phyloP scores from a whole-genome alignment of 1,140 invertebrate genomes.

The Drosophila insularis region DNA sequence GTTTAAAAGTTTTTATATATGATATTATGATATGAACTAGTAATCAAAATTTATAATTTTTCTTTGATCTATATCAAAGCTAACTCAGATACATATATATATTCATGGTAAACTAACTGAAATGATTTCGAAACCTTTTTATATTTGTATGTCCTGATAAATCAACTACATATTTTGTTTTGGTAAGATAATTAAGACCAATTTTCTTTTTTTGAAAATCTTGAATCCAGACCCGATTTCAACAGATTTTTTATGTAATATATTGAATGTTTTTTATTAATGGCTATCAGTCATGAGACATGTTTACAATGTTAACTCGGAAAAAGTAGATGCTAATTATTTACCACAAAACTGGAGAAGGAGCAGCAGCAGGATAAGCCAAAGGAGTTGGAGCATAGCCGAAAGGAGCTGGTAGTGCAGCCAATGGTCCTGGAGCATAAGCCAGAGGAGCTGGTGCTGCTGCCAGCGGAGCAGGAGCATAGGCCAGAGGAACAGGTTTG shows the following conservation, averaged over 20 bases:
- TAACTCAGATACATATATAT: no score
- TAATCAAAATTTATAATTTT: no score
- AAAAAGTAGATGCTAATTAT: slow-evolving; percentile 37
- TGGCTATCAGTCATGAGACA: slow-evolving; percentile 73
- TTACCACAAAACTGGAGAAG: slow-evolving; percentile 65
- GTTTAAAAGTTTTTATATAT: no score
- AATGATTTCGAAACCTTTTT: no score
- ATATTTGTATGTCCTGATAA: no score
- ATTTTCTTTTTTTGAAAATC: no score
- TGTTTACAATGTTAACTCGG: slow-evolving; percentile 16
- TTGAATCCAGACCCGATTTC: slow-evolving; percentile 1
- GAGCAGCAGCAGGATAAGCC: slow-evolving; percentile 34
- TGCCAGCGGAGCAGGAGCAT: slow-evolving; percentile 28
- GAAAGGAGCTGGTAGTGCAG: slow-evolving; percentile 48
- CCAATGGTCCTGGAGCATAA: slow-evolving; percentile 3
- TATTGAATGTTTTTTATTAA: slow-evolving; percentile 66
- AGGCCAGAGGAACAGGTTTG: slow-evolving; percentile 45
- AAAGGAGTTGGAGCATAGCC: slow-evolving; percentile 54
- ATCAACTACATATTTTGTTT: no score
- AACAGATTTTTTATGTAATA: slow-evolving; percentile 30
- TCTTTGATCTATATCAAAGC: no score
- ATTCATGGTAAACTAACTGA: no score
- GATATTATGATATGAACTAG: no score
- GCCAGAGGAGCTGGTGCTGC: slow-evolving; percentile 23
- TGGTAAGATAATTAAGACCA: no score